Evolutionary conservation across 2,888 invertebrate species (phyloP).

Genomic region (Xylocampa areola): DNA sequence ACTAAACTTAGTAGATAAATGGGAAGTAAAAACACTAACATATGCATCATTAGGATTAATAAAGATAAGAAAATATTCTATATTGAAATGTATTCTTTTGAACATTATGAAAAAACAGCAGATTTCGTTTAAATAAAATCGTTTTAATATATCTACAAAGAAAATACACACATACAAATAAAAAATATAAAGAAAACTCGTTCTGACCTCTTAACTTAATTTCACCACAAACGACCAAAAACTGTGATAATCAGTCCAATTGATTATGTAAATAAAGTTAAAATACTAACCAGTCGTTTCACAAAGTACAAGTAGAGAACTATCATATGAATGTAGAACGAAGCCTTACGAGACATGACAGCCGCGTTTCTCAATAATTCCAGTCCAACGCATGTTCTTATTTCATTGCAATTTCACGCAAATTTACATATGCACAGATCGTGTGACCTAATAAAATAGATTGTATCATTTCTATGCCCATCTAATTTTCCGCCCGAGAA

Average conservation of each 20-base stretch:
- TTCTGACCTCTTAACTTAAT: too few species aligned
- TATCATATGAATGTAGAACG: slow-evolving; percentile 19
- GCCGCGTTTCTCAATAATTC: slow-evolving; percentile 40
- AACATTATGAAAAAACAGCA: too few species aligned
- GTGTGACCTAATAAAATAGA: slow-evolving; percentile 73
- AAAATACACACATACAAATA: too few species aligned
- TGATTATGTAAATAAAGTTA: slow-evolving; percentile 3
- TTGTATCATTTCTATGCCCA: slow-evolving; percentile 68
- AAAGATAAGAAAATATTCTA: too few species aligned
- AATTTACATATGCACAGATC: slow-evolving; percentile 63
- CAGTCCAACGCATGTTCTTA: slow-evolving; percentile 47
- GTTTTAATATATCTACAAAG: too few species aligned
- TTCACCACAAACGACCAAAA: too few species aligned
- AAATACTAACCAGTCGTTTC: slow-evolving; percentile 6
- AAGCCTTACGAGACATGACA: slow-evolving; percentile 16
- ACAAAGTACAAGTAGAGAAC: not conserved
- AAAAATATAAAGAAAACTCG: too few species aligned
- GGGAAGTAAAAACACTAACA: not conserved
- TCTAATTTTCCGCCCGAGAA: slow-evolving; percentile 76
- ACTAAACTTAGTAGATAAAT: slow-evolving; percentile 10
- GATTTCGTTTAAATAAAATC: too few species aligned
- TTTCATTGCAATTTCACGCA: slow-evolving; percentile 72
- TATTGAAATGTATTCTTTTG: too few species aligned
- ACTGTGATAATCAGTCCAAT: too few species aligned
- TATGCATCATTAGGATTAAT: not conserved